Evolutionary conservation across 2,888 invertebrate species (phyloP), one percentile per base, ranked within the genome.

Genomic region (Leptura quadrifasciata): DNA sequence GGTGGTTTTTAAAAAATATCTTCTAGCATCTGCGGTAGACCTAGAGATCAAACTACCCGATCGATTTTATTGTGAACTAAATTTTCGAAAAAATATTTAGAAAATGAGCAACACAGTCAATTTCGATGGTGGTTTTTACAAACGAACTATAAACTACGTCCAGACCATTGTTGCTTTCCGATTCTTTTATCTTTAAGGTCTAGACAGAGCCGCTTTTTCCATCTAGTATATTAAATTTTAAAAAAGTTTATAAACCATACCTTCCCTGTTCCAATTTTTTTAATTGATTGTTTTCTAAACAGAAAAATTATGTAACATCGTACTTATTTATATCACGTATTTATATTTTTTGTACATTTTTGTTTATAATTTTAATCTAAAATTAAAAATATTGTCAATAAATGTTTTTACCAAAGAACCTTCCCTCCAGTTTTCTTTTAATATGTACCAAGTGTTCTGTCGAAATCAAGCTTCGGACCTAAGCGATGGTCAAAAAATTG

Each of bases 341-440:
- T 77, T 80, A 79, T 78, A 76, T 77, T 64, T 78, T 79, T 76
- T 81, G 77, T 79, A 79, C 74, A 79, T 78, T 77, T 76, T 77
- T 79, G 67, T 74, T 72, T 76, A 76, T 76, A 75, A 68, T 76
- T 73, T 76, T 71, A 73, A 61, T 57, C 64, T 27, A 47, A 60
- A 72, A 21, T 12, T 58, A 71, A 72, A 71, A 76, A 76, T 57
- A 75, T 73, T 72, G 35, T 76, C 63, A 80, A 79, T 78, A 77
- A 79, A 80, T 74, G 69, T 77, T 78, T 81, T 80, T 81, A 81
- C 81, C 81, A 81, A 81, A 81, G 81, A 81, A 76, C 74, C 73
- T 78, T 71, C 72, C 71, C 75, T 71, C 35, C 61, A 63, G 31
- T 72, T 31, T 65, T 74, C 69, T 75, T n/a, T n/a, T n/a, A n/a